Base-by-base conservation (phyloP, 2,113 vertebrate genomes). In the Melanerpes formicivorus region DNA sequence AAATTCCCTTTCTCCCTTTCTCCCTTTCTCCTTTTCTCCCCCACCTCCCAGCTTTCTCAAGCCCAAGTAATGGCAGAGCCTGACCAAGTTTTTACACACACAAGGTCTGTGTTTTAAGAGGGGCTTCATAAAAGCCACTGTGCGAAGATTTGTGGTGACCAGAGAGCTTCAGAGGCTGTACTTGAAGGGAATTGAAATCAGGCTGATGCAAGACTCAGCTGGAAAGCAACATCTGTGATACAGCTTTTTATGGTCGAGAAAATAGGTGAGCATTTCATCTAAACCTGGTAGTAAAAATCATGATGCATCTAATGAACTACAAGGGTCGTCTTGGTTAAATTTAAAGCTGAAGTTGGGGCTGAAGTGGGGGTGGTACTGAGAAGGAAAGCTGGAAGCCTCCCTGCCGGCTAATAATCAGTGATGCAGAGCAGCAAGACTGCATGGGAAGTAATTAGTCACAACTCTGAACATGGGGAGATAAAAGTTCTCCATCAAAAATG, bases 361-460 rank as follows among this genome's bases (percentile, higher is more conserved):
- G 71, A 42, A 84, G 87, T 40, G 30, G 2, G 9, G 46, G 8
- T 60, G 37, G 50, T 52, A 13, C 87, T 90, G 56, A 74, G 67
- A 82, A 67, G 65, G 42, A 70, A 90, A 80, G 69, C 82, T 78
- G 59, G 50, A 75, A 92, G 89, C 37, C 40, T 93, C 21, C 85
- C 79, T 94, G 72, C 64, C 2, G 3, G 87, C 79, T 90, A 89
- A 95, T 92, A 64, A 50, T 65, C 76, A 67, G 72, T 30, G 79
- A 89, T 87, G 85, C 87, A 83, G 65, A 95, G 73, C 72, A 83
- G 87, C 81, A 60, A 3, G 54, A 26, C 65, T 10, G 29, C 87
- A 30, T 83, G 76, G 18, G 29, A 83, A 85, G 76, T 40, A 95
- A 93, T 94, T 93, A 95, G 81, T 94, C 87, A 58, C 77, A 80